phyloP scores from a whole-genome alignment of 2,113 vertebrate species.

The Corvus moneduloides region DNA sequence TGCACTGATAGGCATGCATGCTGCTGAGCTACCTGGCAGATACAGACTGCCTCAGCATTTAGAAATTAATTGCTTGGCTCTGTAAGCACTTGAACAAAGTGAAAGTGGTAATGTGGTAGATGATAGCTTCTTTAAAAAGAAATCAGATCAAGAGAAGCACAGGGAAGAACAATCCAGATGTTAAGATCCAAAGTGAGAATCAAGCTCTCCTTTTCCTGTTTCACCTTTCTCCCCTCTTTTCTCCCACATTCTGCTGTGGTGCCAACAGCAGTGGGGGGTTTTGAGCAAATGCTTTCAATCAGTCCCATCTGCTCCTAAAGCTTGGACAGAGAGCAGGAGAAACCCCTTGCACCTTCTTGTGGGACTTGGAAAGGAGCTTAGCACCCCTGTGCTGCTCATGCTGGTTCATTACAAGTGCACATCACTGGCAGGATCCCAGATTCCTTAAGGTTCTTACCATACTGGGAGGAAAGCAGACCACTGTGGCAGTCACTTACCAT shows the following conservation, averaged over 20 bases:
- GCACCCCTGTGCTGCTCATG: not conserved
- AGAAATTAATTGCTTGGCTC: not conserved
- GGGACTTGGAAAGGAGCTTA: not conserved
- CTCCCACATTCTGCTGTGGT: not conserved
- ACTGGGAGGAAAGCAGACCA: not conserved
- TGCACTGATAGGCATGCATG: fast-evolving
- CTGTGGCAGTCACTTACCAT: not conserved
- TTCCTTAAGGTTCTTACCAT: not conserved
- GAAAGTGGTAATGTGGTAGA: not conserved
- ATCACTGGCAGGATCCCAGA: not conserved
- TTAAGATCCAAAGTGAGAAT: not conserved
- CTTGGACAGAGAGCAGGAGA: not conserved
- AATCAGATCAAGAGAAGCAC: not conserved
- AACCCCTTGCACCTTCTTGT: not conserved
- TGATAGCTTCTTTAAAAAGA: not conserved
- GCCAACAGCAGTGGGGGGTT: not conserved
- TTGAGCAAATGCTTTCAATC: not conserved
- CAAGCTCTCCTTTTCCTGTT: not conserved
- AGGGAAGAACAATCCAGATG: not conserved
- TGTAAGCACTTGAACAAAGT: not conserved
- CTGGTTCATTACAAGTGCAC: not conserved
- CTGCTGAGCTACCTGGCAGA: not conserved
- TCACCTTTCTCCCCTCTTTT: not conserved
- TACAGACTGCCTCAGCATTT: not conserved
- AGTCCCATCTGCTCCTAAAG: not conserved